Base-by-base conservation (phyloP, 2,888 invertebrate species). In the Scrobipalpa atriplicella region DNA sequence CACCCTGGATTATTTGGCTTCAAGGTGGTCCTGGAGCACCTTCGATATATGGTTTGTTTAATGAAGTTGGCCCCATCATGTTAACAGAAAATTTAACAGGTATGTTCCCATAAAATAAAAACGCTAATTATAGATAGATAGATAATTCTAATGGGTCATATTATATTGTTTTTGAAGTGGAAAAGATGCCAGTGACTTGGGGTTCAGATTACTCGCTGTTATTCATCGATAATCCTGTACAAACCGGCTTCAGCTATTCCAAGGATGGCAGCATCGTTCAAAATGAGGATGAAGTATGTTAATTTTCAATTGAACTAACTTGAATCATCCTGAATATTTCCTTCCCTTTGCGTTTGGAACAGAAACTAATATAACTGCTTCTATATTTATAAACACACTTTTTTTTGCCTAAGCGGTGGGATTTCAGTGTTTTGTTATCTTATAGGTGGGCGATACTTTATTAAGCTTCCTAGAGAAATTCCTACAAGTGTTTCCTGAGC, bases 1-100 rank as follows among this genome's bases (percentile, higher is more conserved):
- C 80, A 0, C 97, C 97, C 0, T 86, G 97, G 71, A 92, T 97
- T 21, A 94, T 97, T 71, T 97, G 97, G 97, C 86, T 97, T 9
- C 95, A 97, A 93, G 97, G 97, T 18, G 97, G 97, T 0, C 97
- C 97, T 0, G 97, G 94, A 2, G 94, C 93, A 1, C 95, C 95
- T 0, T 95, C 95, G 38, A 41, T 87, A 66, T 68, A 73, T 43
- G 86, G 84, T 8, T 69, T 84, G 0, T 86, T 87, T 67, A 75
- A 79, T 16, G 69, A 82, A 5, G 73, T 83, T 21, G 87, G 87
- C 18, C 87, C 87, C 7, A 56, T 56, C n/a, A 56, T 8, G 10
- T 1, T 56, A 36, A 56, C 11, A 2, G n/a, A 29, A 21, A 29
- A 56, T 13, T n/a, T 29, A 8, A 56, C 29, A 36, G 56, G 56